Evolutionary conservation across 2,113 vertebrate species (phyloP), one percentile per base, ranked within the genome.

Genomic region (Ictalurus punctatus): DNA sequence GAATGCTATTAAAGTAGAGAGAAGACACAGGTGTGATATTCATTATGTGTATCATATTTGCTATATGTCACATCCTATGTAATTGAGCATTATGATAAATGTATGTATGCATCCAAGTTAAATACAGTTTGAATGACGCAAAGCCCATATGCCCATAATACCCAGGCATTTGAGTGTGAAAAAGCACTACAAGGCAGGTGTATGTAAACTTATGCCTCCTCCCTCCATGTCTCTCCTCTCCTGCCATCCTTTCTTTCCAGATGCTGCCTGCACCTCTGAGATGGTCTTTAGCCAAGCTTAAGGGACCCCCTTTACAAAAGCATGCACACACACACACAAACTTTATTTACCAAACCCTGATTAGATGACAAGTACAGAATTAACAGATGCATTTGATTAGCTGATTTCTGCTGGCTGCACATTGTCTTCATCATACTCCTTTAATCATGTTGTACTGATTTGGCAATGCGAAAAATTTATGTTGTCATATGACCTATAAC

Each of bases 251-350:
- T 56, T 88, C 91, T 90, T 87, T 92, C 93, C 94, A 94, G 94
- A 95, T 95, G 93, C 93, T 94, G 30, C 0, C 88, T 88, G 87
- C 91, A 94, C 93, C 94, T 93, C 91, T 91, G 91, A 93, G 74
- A 27, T 86, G 82, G 91, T 78, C 92, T 94, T 92, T 92, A 93
- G 92, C 92, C 74, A 61, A 86, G 88, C 90, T 91, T 91, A 74
- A 89, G 54, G 86, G 92, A 87, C 91, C 71, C 78, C 83, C 34
- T 34, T 23, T 63, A 34, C 56, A 58, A 54, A 74, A 37, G 56
- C 69, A 58, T 63, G 10, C 90, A 79, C 89, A 85, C 88, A 84
- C 88, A 84, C 89, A 85, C 86, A 90, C 27, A 79, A 63, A 59
- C 79, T 78, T 48, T 76, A 81, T 56, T 58, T 81, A 81, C 17